Base-by-base conservation (phyloP, 2,113 vertebrate genomes). In the Pelodiscus sinensis region DNA sequence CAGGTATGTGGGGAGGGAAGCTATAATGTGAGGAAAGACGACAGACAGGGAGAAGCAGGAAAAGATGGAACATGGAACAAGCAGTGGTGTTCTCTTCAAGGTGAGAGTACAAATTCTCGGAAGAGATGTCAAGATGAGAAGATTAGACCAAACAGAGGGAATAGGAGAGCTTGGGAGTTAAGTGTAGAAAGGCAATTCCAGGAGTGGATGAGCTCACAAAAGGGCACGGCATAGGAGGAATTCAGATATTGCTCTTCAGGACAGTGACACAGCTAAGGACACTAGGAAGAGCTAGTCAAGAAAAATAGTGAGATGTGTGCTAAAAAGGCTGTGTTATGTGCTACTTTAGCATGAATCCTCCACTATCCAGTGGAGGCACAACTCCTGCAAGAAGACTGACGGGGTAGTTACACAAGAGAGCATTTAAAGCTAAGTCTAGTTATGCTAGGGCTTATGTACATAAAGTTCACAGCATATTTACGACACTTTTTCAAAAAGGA, bases 381-480 rank as follows among this genome's bases (percentile, higher is more conserved):
- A 6, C 5, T 84, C 78, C 38, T 16, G 16, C 31, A 68, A 16
- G 12, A 65, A 9, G 75, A 4, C 16, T 14, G 71, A 21, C 2
- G 2, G 5, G 8, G 24, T 14, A 60, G 24, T 0, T 1, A 25
- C 4, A 54, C 0, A 16, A 24, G 35, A 25, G 0, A 1, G 52
- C 1, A 8, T 4, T 29, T 0, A 57, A 9, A 90, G 31, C 21
- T 12, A 86, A 62, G 52, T 7, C 21, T 51, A 31, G 4, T 1
- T 50, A 75, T 50, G 22, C 11, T 75, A 75, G 38, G 35, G 31
- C 35, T 71, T 35, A 35, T 1, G 5, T 71, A 50, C 4, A 19
- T 50, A 25, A 22, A 25, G 12, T 75, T 75, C 73, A 75, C 9
- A 55, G 8, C 2, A 0, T 1, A 50, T 19, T n/a, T 84, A 50